A percentile compares a stretch with the other conserved stretches of the same genome.
phyloP scores from a whole-genome alignment of 2,888 invertebrate genomes.

The Melikaiella ostensackeni region DNA sequence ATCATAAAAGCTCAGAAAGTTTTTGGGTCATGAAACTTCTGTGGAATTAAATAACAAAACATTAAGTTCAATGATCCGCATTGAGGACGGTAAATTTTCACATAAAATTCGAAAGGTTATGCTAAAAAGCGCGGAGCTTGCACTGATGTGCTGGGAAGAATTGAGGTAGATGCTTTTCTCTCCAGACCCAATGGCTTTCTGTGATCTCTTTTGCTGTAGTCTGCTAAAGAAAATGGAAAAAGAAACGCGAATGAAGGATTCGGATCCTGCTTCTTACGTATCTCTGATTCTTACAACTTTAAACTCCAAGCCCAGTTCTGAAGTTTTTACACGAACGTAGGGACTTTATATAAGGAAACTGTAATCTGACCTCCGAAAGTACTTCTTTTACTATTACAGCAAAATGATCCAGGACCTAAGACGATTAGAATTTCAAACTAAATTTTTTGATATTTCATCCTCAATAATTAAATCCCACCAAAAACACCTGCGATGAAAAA shows the following conservation, averaged over 20 bases:
- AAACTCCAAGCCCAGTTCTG: neutral
- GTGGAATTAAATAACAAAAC: neutral
- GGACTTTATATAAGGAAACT: conserved; percentile 2
- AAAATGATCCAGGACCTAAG: neutral
- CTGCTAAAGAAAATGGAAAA: conserved; percentile 36
- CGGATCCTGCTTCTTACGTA: conserved; percentile 8
- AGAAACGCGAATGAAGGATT: conserved; percentile 10
- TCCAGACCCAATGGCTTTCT: conserved; percentile 30
- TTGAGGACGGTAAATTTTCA: neutral
- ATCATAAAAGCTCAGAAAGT: neutral
- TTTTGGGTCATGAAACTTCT: neutral
- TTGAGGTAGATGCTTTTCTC: conserved; percentile 36
- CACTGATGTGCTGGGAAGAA: neutral
- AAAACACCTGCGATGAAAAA: too few relatives aligned
- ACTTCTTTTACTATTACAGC: neutral
- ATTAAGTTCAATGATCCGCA: neutral
- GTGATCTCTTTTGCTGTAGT: conserved; percentile 17
- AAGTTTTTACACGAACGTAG: neutral
- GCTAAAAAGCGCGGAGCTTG: neutral
- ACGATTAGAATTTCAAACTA: neutral
- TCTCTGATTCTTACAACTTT: conserved; percentile 13
- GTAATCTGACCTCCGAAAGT: neutral
- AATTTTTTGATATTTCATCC: too few relatives aligned
- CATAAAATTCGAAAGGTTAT: neutral
- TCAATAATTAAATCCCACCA: too few relatives aligned